Conservation (phyloP, 2,888 invertebrate genomes). For the Eristalis tenax region DNA sequence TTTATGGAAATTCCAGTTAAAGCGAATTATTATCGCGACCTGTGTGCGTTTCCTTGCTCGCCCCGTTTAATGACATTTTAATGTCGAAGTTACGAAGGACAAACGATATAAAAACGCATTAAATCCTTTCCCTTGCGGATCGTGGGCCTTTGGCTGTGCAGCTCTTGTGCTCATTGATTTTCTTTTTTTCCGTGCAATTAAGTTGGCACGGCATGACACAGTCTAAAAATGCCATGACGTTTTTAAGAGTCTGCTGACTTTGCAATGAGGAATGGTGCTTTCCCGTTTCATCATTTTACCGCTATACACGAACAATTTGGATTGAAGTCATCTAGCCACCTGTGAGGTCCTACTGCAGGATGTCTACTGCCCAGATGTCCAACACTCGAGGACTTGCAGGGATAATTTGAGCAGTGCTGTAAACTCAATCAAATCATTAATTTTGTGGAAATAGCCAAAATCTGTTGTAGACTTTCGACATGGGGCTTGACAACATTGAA, state of each 20-base stretch:
- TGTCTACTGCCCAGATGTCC: too few relatives aligned
- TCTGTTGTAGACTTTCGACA: too few relatives aligned
- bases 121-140: conserved; percentile 22
- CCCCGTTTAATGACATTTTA: conserved; percentile 44
- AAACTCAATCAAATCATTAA: too few relatives aligned
- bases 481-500: too few relatives aligned
- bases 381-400: too few relatives aligned
- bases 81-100: conserved; percentile 9
- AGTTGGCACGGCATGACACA: not conserved
- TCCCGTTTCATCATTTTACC: too few relatives aligned
- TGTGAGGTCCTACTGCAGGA: too few relatives aligned
- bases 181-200: not conserved
- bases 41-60: conserved; percentile 21
- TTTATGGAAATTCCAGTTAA: conserved; percentile 45
- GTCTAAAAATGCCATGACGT: not conserved
- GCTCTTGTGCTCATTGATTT: not conserved
- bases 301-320: too few relatives aligned
- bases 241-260: not conserved
- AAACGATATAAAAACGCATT: conserved; percentile 22
- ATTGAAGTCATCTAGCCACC: too few relatives aligned
- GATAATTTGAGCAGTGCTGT: too few relatives aligned
- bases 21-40: conserved; percentile 36
- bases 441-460: too few relatives aligned
- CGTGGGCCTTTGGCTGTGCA: not conserved
- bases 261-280: not conserved